Evolutionary conservation across 2,113 vertebrate species (phyloP), one percentile per base, ranked within the genome.

Genomic region (Hippocampus mohnikei): DNA sequence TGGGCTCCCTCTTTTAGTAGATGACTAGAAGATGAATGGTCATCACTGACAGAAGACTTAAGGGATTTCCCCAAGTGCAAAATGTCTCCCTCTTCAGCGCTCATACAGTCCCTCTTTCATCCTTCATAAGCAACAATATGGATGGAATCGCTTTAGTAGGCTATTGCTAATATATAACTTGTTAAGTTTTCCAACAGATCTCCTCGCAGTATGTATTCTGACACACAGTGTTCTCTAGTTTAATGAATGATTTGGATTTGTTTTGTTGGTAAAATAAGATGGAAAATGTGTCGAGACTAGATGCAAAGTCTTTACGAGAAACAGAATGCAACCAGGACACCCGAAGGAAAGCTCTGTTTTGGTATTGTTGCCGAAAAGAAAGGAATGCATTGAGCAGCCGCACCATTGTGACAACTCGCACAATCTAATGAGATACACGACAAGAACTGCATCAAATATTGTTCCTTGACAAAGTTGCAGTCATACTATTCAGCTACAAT

Each of bases 41-140:
- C 89, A 90, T 87, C 85, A 89, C 20, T 78, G 82, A 82, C 80
- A 83, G 85, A 87, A 88, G 88, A 86, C 87, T 83, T 72, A n/a
- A 29, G 84, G 81, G 85, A 86, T 72, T 83, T 84, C 81, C 74
- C 66, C 69, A 65, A 53, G 71, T 77, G 72, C 75, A 82, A 81
- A 82, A 76, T 78, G 69, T 5, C 11, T 69, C 71, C 73, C 59
- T 52, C 65, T 81, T 82, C 59, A 70, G 70, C 46, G 63, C 59
- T 81, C 58, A 42, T 18, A 52, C 44, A 6, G 56, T 42, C 66
- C 67, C 27, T 33, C 42, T 71, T 66, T 64, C 21, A 66, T 72
- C 56, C 56, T 58, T 66, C 61, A 2, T 53, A n/a, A 53, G 50
- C 50, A 53, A n/a, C 8, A 53, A 21, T 7, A 5, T 53, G 21